phyloP scores from a whole-genome alignment of 2,797 vertebrate species.

The Taenioides sp. region DNA sequence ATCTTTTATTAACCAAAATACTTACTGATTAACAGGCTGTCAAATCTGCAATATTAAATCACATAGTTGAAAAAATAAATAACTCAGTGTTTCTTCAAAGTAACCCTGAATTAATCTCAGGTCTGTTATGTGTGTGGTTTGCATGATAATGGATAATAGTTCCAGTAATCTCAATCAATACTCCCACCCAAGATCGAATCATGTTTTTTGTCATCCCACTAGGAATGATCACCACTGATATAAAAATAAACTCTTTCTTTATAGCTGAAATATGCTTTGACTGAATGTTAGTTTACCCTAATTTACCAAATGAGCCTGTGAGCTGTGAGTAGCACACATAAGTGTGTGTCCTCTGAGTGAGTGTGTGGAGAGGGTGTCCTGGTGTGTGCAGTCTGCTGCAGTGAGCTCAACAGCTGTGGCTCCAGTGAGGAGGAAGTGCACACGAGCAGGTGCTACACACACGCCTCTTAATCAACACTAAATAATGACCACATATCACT shows the following conservation, averaged over 20 bases:
- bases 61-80: no score
- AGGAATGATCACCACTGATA: background rate
- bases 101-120: no score
- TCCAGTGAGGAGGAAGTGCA: conserved; percentile 12
- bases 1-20: no score
- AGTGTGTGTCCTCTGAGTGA: conserved; percentile 8
- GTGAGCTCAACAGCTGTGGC: conserved; percentile 8
- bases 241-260: background rate
- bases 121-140: no score
- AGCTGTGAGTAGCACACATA: background rate
- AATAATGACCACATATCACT: background rate
- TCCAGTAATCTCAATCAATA: no score
- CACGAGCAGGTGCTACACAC: conserved; percentile 8
- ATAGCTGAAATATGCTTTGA: background rate
- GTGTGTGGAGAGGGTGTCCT: conserved; percentile 2
- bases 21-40: no score
- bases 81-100: no score
- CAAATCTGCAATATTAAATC: no score
- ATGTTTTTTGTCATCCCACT: background rate
- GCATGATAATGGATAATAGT: no score
- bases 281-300: background rate
- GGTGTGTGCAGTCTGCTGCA: conserved; percentile 10
- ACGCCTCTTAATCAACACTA: background rate
- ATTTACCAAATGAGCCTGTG: background rate
- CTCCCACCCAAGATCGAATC: no score